Percentiles rank a stretch among this genome's conserved stretches.
Conservation (phyloP, 2,113 vertebrate genomes). For the Colistium nudipinnis region DNA sequence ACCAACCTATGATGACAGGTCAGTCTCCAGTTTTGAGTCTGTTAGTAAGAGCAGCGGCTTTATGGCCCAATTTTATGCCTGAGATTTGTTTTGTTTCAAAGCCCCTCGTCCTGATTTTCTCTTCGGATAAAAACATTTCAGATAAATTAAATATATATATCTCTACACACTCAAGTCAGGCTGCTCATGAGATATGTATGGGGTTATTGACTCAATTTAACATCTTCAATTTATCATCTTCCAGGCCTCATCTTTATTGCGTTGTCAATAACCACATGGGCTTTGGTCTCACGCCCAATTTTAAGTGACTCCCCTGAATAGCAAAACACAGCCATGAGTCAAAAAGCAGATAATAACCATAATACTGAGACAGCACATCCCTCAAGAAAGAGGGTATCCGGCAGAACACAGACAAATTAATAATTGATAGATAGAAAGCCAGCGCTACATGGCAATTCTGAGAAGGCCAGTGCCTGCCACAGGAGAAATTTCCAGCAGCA, state of each 20-base stretch:
- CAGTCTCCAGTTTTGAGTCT: neutral
- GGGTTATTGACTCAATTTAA: slow-evolving; percentile 75
- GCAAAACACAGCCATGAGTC: slow-evolving; percentile 69
- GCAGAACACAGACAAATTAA: slow-evolving; percentile 72
- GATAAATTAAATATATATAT: too few relatives aligned
- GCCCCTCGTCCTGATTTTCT: neutral
- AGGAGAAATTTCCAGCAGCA: slow-evolving; percentile 64
- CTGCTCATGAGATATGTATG: slow-evolving; percentile 68
- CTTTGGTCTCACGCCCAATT: slow-evolving; percentile 45
- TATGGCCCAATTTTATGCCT: neutral
- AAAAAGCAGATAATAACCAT: slow-evolving; percentile 73
- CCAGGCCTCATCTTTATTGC: slow-evolving; percentile 67
- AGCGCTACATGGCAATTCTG: slow-evolving; percentile 51
- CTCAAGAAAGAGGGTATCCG: slow-evolving; percentile 70
- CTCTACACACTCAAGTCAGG: too few relatives aligned
- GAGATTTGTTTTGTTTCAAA: neutral
- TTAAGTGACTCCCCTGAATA: slow-evolving; percentile 58
- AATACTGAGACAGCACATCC: slow-evolving; percentile 75
- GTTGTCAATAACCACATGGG: slow-evolving; percentile 68
- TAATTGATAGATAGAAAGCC: slow-evolving; percentile 74
- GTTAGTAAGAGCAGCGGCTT: too few relatives aligned
- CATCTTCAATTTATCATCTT: slow-evolving; percentile 70
- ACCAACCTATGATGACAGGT: neutral
- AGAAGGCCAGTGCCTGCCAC: slow-evolving; percentile 47
- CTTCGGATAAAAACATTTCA: too few relatives aligned